A percentile compares a stretch with the other conserved stretches of the same genome.
phyloP scores from a whole-genome alignment of 2,113 vertebrate genomes.

The Tragelaphus buxtoni region DNA sequence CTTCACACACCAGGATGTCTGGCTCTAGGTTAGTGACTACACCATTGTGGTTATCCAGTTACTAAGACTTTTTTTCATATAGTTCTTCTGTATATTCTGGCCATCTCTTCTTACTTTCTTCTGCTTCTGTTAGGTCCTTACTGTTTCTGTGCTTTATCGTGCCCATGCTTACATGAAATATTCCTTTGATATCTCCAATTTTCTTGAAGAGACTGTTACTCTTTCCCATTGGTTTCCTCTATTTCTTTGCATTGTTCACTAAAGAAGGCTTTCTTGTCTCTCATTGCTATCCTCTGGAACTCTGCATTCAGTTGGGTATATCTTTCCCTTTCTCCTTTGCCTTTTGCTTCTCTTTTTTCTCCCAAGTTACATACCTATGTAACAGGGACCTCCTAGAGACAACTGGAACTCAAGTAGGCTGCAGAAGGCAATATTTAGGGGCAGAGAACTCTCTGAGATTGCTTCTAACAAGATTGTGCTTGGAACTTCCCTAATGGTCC shows the following conservation, averaged over 20 bases:
- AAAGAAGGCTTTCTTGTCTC: neutral
- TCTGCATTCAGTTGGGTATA: neutral
- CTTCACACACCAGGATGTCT: neutral
- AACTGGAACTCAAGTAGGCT: neutral
- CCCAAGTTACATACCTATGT: neutral
- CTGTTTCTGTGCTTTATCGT: neutral
- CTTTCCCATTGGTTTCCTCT: neutral
- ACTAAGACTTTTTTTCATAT: neutral
- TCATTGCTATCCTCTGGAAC: neutral
- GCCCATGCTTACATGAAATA: neutral
- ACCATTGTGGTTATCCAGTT: neutral
- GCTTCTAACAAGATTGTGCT: neutral
- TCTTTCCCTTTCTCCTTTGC: neutral
- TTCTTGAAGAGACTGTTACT: neutral
- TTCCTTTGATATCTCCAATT: neutral
- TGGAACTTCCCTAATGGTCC: neutral
- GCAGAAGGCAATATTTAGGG: neutral
- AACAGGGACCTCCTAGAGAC: neutral
- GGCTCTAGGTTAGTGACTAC: neutral
- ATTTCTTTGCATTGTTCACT: neutral
- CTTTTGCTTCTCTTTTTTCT: neutral
- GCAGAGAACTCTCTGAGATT: neutral
- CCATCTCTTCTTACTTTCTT: neutral
- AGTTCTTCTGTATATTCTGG: neutral
- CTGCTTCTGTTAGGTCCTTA: neutral